Evolutionary conservation across 2,113 vertebrate genomes (phyloP).

Genomic region (Pygoscelis antarcticus): DNA sequence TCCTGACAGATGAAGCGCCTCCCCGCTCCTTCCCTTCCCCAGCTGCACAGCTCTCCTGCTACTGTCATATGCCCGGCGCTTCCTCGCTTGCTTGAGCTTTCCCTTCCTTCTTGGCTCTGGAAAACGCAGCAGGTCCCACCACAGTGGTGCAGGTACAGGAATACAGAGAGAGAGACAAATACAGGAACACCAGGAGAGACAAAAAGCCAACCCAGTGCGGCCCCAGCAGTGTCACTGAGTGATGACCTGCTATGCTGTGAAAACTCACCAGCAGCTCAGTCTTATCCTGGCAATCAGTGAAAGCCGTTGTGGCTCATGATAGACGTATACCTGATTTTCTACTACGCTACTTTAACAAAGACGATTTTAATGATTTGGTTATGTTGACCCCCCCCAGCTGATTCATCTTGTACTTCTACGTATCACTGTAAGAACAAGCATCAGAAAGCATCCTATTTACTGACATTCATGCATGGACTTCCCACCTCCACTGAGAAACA

Average conservation of each 20-base stretch:
- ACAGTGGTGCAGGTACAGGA: not conserved
- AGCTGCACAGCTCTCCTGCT: not conserved
- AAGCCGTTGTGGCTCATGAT: not conserved
- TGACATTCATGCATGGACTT: not conserved
- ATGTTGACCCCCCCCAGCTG: not conserved
- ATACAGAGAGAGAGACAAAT: not conserved
- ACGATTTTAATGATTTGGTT: not conserved
- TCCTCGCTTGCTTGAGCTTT: not conserved
- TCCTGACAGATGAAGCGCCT: not conserved
- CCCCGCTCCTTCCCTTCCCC: not conserved
- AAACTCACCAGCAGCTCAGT: not conserved
- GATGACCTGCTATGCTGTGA: not conserved
- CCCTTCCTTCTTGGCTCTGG: not conserved
- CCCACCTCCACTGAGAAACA: not conserved
- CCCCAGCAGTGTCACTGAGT: not conserved
- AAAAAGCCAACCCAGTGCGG: rapidly evolving
- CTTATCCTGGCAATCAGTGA: no score
- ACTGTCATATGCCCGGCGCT: not conserved
- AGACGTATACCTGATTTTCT: not conserved
- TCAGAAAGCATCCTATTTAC: not conserved
- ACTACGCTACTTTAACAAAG: not conserved
- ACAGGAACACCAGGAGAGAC: not conserved
- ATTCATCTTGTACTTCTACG: not conserved
- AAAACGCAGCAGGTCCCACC: not conserved
- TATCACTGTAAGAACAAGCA: not conserved